phyloP scores from a whole-genome alignment of 2,888 invertebrate genomes.

The Gasteruption jaculator region DNA sequence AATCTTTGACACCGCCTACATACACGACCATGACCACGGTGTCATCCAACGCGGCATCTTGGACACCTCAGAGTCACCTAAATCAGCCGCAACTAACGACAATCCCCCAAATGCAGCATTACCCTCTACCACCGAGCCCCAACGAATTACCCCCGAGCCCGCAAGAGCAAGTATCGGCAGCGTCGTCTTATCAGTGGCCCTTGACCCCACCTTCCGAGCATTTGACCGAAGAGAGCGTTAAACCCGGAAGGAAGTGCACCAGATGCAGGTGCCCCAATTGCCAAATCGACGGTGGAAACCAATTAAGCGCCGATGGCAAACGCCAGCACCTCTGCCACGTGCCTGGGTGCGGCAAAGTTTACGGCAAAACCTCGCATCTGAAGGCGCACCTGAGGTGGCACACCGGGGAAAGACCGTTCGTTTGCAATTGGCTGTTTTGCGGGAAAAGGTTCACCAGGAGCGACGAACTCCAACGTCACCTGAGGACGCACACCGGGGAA shows the following conservation, averaged over 20 bases:
- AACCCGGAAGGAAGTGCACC: constrained; percentile 60
- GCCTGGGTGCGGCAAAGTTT: constrained; percentile 81
- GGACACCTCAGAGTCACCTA: constrained; percentile 28
- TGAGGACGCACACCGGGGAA: constrained; percentile 86
- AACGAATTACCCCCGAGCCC: constrained; percentile 34
- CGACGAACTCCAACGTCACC: constrained; percentile 78
- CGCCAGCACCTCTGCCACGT: constrained; percentile 84
- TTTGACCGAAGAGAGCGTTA: constrained; percentile 25
- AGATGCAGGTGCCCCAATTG: constrained; percentile 81
- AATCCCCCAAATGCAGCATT: constrained; percentile 31
- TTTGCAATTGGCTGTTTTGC: constrained; percentile 85
- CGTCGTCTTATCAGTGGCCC: constrained; percentile 37
- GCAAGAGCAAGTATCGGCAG: constrained; percentile 25
- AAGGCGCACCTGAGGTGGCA: constrained; percentile 92
- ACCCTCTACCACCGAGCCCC: constrained; percentile 37
- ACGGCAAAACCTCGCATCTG: constrained; percentile 90
- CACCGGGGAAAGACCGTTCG: constrained; percentile 86
- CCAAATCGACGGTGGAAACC: constrained; percentile 69
- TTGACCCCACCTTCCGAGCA: constrained; percentile 34
- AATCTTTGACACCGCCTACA: constrained; percentile 32
- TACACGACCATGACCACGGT: constrained; percentile 29
- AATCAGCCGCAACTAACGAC: constrained; percentile 26
- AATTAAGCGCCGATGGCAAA: constrained; percentile 72
- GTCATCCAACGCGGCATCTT: constrained; percentile 22
- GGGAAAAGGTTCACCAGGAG: constrained; percentile 89